These are phyloP conservation scores for Bombus waltoni DNA, from an alignment of 1,140 invertebrate genomes.

Conservation along the genomic window DNA sequence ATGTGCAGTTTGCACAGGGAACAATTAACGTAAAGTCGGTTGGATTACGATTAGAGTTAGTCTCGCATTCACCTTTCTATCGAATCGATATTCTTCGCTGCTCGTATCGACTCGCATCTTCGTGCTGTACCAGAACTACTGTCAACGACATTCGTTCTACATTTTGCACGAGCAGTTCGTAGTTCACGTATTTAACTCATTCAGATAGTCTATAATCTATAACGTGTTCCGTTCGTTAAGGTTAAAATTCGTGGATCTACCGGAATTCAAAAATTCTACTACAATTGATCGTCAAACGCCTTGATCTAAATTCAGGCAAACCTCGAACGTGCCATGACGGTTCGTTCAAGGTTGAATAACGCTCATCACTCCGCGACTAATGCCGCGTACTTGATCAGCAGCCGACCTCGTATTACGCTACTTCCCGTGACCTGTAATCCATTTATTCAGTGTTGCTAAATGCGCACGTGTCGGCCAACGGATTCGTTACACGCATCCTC, in stretches of 20 bases:
- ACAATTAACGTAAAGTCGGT: too few relatives aligned
- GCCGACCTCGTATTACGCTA: conserved; percentile 33
- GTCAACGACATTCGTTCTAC: too few relatives aligned
- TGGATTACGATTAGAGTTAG: too few relatives aligned
- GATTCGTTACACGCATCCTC: conserved; percentile 21
- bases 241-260: background rate
- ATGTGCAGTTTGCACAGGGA: background rate
- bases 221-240: too few relatives aligned
- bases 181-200: too few relatives aligned
- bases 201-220: too few relatives aligned
- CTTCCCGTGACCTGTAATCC: conserved; percentile 47
- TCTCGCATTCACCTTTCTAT: too few relatives aligned
- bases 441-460: conserved; percentile 42
- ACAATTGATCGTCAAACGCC: conserved; percentile 36
- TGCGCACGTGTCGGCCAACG: conserved; percentile 2
- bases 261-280: background rate
- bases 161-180: too few relatives aligned
- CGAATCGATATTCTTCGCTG: too few relatives aligned
- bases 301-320: conserved; percentile 49
- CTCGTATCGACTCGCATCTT: too few relatives aligned
- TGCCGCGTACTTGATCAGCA: conserved; percentile 64
- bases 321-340: conserved; percentile 56
- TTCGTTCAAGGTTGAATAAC: conserved; percentile 69
- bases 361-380: conserved; percentile 66
- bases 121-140: too few relatives aligned